Evolutionary conservation across 2,113 vertebrate genomes (phyloP).

Genomic region (Spheniscus mendiculus): DNA sequence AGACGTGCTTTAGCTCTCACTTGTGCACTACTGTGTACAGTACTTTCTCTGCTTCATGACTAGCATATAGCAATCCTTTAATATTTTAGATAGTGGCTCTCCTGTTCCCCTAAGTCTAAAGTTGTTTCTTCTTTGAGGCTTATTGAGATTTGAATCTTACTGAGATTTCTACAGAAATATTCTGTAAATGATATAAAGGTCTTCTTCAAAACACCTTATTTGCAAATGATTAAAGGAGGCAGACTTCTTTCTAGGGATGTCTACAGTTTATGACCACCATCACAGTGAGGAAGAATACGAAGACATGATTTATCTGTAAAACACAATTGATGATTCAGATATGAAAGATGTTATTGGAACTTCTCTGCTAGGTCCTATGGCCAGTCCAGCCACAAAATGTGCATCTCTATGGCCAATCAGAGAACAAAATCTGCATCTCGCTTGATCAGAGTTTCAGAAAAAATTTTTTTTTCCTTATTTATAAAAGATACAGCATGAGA

Average conservation of each 20-base stretch:
- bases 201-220: background rate
- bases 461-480: background rate
- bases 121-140: background rate
- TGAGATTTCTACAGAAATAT: background rate
- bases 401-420: background rate
- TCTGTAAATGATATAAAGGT: background rate
- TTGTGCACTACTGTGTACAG: background rate
- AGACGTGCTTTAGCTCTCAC: background rate
- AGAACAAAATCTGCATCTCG: background rate
- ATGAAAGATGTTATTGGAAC: background rate
- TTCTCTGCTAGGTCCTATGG: background rate
- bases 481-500: background rate
- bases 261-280: background rate
- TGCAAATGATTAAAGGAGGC: background rate
- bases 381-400: background rate
- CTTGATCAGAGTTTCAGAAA: background rate
- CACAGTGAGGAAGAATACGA: background rate
- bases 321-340: background rate
- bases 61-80: background rate
- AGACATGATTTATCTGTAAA: background rate
- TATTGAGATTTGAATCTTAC: background rate
- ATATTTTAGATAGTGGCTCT: background rate
- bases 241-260: background rate
- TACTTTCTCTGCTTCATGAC: background rate
- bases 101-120: background rate